phyloP scores from a whole-genome alignment of 2,113 vertebrate genomes.

The Hystrix cristata region DNA sequence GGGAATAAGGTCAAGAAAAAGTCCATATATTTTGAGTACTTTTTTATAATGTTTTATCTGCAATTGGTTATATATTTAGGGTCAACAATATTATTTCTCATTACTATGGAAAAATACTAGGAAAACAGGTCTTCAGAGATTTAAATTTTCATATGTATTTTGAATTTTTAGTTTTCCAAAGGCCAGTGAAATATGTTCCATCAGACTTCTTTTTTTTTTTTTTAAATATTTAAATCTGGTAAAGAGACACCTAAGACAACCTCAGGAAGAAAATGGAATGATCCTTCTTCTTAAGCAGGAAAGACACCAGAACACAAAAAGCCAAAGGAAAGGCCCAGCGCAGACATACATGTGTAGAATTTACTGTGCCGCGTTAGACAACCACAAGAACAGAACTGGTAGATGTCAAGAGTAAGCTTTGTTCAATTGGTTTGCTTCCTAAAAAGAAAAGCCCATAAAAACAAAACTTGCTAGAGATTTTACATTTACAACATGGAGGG shows the following conservation, averaged over 20 bases:
- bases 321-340: neutral
- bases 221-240: neutral
- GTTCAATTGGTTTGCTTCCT: neutral
- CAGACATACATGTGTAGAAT: neutral
- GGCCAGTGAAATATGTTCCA: neutral
- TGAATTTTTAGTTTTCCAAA: neutral
- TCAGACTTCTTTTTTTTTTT: neutral
- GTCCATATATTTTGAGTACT: neutral
- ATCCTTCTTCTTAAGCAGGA: neutral
- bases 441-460: neutral
- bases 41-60: neutral
- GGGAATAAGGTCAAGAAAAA: neutral
- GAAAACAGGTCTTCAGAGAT: neutral
- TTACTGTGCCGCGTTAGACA: neutral
- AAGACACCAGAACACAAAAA: neutral
- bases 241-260: neutral
- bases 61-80: neutral
- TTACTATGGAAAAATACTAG: neutral
- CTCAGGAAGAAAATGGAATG: neutral
- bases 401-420: neutral
- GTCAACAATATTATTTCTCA: neutral
- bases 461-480: neutral
- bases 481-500: neutral
- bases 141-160: neutral
- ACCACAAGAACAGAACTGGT: neutral